Evolutionary conservation across 2,888 invertebrate species (phyloP).

Genomic region (Prostheceraeus crozeri): DNA sequence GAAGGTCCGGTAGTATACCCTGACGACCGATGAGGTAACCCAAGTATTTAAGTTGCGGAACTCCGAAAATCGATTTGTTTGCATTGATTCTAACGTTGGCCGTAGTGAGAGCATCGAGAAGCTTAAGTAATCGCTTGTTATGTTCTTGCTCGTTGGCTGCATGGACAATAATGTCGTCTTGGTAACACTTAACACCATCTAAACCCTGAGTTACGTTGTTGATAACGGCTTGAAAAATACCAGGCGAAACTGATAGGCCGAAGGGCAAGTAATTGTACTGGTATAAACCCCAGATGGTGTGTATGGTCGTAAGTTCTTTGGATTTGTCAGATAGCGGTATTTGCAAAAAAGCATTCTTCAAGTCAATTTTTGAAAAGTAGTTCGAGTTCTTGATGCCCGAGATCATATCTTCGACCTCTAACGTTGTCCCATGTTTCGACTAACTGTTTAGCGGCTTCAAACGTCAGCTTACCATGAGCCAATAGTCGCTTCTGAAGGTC

Average conservation of each 20-base stretch:
- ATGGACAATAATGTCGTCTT: conserved; percentile 14
- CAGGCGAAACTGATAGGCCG: neutral
- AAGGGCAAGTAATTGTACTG: no score
- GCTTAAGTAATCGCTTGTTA: conserved; percentile 1
- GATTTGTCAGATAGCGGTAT: neutral
- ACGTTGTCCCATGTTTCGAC: no score
- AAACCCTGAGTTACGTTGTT: neutral
- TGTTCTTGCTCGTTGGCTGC: neutral
- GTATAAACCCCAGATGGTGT: no score
- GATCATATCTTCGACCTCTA: conserved; percentile 27
- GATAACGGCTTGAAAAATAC: neutral
- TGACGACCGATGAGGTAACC: neutral
- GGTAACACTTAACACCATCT: conserved; percentile 4
- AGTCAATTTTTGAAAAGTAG: conserved; percentile 10
- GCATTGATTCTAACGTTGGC: conserved; percentile 11
- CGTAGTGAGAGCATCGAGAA: conserved; percentile 3
- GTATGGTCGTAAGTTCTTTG: neutral
- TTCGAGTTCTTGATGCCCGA: neutral
- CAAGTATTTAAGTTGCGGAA: neutral
- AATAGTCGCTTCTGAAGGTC: no score
- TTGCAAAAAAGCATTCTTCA: conserved; percentile 11
- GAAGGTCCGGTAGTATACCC: conserved; percentile 1
- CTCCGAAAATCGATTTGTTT: neutral
- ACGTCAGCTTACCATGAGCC: no score
- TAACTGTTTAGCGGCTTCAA: no score